phyloP scores from a whole-genome alignment of 2,797 vertebrate species.

The Adelosebastes latens region DNA sequence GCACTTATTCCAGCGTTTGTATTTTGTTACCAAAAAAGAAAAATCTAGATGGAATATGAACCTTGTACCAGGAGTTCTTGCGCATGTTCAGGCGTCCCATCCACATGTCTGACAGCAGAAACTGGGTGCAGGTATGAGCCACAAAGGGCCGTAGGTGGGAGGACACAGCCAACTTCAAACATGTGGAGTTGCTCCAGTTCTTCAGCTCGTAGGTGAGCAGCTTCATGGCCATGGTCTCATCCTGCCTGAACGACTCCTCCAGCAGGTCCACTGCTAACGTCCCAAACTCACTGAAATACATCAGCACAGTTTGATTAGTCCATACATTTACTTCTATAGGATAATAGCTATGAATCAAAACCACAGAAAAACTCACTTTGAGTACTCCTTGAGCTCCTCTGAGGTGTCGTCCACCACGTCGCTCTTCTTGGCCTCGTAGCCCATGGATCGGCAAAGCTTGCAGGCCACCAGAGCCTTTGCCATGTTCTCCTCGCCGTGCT shows the following conservation, averaged over 20 bases:
- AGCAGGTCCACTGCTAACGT: conserved; percentile 95
- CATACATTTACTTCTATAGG: background rate
- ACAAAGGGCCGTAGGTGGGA: conserved; percentile 95
- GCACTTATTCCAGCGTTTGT: background rate
- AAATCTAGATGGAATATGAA: conserved; percentile 77
- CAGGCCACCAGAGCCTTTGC: conserved; percentile 98
- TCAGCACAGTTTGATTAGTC: background rate
- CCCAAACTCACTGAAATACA: conserved; percentile 90
- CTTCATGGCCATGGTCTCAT: conserved; percentile 99
- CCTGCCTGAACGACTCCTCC: conserved; percentile 97
- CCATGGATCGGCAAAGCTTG: conserved; percentile 96
- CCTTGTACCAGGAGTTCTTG: conserved; percentile 99
- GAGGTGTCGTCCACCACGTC: conserved; percentile 98
- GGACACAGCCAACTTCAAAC: conserved; percentile 96
- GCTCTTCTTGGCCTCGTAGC: conserved; percentile 97
- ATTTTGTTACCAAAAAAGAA: conserved; percentile 36
- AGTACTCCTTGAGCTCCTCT: conserved; percentile 96
- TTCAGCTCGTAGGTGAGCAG: conserved; percentile 97
- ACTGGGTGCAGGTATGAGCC: conserved; percentile 97
- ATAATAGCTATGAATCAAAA: background rate
- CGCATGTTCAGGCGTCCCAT: conserved; percentile 99
- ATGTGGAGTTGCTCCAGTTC: conserved; percentile 99
- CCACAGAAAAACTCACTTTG: conserved; percentile 84
- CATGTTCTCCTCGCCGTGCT: conserved; percentile 98
- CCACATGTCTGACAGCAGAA: conserved; percentile 99